Conservation (phyloP, 2,888 invertebrate genomes). For the Cephus pygmeus region DNA sequence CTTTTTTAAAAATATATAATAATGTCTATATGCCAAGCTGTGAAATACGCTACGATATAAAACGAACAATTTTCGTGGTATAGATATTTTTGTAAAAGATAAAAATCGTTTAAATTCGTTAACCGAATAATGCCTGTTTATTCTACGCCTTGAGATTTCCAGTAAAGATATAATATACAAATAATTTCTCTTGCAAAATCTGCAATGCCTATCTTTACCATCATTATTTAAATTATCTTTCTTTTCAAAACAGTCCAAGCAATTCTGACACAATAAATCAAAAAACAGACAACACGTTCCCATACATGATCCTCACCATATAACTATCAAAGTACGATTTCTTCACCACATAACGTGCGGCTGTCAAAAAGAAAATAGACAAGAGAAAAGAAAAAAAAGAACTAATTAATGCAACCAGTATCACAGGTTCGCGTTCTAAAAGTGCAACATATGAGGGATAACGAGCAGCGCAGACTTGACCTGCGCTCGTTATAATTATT, state of each 20-base stretch:
- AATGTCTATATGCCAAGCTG: background rate
- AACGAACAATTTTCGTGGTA: background rate
- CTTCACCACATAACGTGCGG: background rate
- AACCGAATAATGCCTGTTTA: background rate
- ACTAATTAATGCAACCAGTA: background rate
- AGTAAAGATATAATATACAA: background rate
- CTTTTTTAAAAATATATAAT: background rate
- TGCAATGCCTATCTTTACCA: background rate
- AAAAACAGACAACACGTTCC: constrained; percentile 10
- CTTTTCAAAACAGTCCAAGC: background rate
- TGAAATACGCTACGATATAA: background rate
- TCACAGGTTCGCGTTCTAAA: background rate
- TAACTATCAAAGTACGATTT: background rate
- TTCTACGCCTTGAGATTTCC: background rate
- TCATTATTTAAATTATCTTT: background rate
- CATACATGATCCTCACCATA: constrained; percentile 8
- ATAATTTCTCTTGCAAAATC: background rate
- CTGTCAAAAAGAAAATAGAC: background rate
- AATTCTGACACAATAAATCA: background rate
- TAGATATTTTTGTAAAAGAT: background rate
- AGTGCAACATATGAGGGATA: background rate
- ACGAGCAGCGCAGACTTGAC: background rate
- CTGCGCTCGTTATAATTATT: constrained; percentile 12
- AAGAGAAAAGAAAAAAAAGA: background rate
- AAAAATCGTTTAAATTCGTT: background rate